Evolutionary conservation across 2,888 invertebrate species (phyloP).

Genomic region (Platynereis dumerilii): DNA sequence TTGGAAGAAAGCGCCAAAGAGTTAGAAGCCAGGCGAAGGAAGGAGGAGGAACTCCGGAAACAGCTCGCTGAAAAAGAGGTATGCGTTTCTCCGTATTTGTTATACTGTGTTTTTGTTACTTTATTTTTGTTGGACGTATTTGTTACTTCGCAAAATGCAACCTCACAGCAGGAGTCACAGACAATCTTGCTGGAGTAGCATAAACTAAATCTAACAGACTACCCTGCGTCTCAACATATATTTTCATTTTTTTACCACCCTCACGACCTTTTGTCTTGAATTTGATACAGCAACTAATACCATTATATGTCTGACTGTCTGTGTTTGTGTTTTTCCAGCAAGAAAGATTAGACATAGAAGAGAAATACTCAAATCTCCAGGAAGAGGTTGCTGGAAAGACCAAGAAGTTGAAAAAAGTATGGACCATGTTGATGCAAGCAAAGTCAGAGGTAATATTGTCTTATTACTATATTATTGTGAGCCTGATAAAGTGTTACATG

Average conservation of each 20-base stretch:
- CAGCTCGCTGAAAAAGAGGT: slow-evolving; percentile 80
- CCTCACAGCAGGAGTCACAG: too few species aligned
- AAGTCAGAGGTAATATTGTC: slow-evolving; percentile 61
- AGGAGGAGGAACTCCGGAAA: slow-evolving; percentile 81
- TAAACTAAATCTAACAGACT: too few species aligned
- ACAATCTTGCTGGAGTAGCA: too few species aligned
- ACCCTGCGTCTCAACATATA: too few species aligned
- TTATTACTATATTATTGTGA: background rate
- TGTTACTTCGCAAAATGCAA: background rate
- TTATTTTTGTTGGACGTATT: background rate
- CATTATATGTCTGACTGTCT: too few species aligned
- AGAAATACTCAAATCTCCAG: slow-evolving; percentile 90
- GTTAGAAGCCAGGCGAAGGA: slow-evolving; percentile 70
- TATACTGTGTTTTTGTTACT: background rate
- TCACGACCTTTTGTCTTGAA: slow-evolving; percentile 11
- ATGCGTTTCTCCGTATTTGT: too few species aligned
- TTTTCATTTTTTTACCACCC: too few species aligned
- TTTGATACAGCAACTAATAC: too few species aligned
- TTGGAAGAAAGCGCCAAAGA: slow-evolving; percentile 80
- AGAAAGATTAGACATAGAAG: slow-evolving; percentile 90
- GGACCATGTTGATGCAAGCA: slow-evolving; percentile 80
- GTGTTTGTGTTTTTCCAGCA: slow-evolving; percentile 67
- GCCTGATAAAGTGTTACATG: too few species aligned
- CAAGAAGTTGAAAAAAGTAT: slow-evolving; percentile 88
- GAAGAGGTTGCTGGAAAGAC: slow-evolving; percentile 94